Evolutionary conservation across 2,113 vertebrate species (phyloP), one percentile per base, ranked within the genome.

Genomic region (Elephas maximus): DNA sequence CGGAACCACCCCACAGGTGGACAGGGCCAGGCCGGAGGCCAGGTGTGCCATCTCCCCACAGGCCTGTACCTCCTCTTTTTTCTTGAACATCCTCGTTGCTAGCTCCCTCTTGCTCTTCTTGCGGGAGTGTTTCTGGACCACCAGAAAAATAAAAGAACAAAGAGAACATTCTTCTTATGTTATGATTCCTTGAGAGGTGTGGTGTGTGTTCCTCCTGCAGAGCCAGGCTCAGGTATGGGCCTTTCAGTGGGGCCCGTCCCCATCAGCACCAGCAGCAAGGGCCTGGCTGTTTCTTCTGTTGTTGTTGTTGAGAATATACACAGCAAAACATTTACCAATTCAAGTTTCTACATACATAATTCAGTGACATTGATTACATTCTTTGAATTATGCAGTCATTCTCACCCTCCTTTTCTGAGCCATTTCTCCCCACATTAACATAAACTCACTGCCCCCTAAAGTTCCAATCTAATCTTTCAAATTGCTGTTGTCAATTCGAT

Each of bases 31-130:
- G 26, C 67, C 8, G 24, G 84, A 26, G 37, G 24, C 8, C 11
- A 1, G 0, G 0, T 24, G 0, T 57, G 51, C 76, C 23, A 67
- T 21, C 18, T 67, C 26, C 81, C 48, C 0, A 0, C 21, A 41
- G 33, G 63, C 28, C 37, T 9, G 18, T 45, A 98, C 97, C 97
- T 97, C 98, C 98, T 99, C 99, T 99, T 97, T 98, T 99, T 20
- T 99, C 99, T 87, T 98, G 99, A 20, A 95, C 17, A 0, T 99
- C 99, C 45, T 98, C 98, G n/a, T 93, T 97, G 78, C 93, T 95
- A 51, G 94, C 98, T 92, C 97, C 98, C 94, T 95, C 97, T 80
- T 97, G 98, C 44, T 98, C 97, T 86, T 98, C 98, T 45, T 98
- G 99, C 4, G 21, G 82, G 9, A 94, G 97, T 26, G 98, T 98